A percentile compares a stretch with the other conserved stretches of the same genome.
Conservation (phyloP, 2,888 invertebrate species). For the Tuberolachnus salignus region DNA sequence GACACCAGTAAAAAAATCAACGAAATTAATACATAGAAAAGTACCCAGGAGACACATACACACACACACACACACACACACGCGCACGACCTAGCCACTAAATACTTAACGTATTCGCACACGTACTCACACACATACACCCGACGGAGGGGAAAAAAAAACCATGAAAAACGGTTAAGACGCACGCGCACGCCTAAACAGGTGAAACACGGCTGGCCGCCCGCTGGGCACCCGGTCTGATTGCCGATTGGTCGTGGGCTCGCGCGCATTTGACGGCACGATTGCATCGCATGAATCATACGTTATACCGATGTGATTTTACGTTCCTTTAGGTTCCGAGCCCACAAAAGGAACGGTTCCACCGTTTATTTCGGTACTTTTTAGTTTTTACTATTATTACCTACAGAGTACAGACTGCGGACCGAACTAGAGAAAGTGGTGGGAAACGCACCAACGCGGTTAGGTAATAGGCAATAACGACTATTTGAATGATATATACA, state of each 20-base stretch:
- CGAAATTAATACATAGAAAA: background rate
- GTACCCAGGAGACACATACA: background rate
- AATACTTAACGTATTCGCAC: too few species aligned
- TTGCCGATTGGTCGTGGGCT: slow-evolving; percentile 30
- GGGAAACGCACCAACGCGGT: too few species aligned
- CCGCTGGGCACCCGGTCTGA: background rate
- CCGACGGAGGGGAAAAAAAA: slow-evolving; percentile 8
- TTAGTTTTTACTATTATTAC: too few species aligned
- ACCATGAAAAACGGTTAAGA: slow-evolving; percentile 39
- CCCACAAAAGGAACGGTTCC: too few species aligned
- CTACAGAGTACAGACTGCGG: too few species aligned
- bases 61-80: background rate
- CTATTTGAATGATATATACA: too few species aligned
- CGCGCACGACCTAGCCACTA: too few species aligned
- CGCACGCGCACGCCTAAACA: slow-evolving; percentile 44
- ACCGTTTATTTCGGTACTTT: too few species aligned
- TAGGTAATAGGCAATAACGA: too few species aligned
- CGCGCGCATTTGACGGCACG: background rate
- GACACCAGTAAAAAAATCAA: background rate
- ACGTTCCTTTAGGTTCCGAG: too few species aligned
- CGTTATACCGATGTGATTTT: background rate
- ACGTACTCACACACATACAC: background rate
- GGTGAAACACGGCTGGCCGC: slow-evolving; percentile 22
- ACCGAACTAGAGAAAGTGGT: too few species aligned
- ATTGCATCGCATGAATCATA: background rate